Conservation (phyloP, 2,113 vertebrate genomes). For the Phodopus roborovskii region DNA sequence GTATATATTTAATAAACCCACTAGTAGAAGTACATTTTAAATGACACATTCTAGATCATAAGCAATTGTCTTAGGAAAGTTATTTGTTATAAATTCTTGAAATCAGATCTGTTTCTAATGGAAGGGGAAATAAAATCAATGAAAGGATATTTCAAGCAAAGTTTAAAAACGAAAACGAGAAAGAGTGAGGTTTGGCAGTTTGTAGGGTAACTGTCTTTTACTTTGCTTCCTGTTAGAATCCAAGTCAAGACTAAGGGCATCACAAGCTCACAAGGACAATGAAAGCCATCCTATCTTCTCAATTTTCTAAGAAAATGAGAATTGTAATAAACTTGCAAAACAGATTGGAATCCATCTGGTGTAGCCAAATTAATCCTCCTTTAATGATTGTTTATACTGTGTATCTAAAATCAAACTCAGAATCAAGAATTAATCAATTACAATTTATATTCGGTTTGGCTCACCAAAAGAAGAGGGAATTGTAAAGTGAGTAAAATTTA, state of each 20-base stretch:
- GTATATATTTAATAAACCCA: slow-evolving; percentile 11
- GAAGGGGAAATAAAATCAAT: slow-evolving; percentile 9
- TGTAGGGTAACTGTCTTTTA: not conserved
- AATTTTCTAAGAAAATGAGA: slow-evolving; percentile 69
- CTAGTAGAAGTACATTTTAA: slow-evolving; percentile 42
- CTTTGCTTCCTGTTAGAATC: not conserved
- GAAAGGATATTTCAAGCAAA: not conserved
- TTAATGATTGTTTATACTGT: slow-evolving; percentile 80
- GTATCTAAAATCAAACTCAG: slow-evolving; percentile 71
- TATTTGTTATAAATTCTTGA: not conserved
- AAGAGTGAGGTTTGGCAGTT: not conserved
- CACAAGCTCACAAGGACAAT: slow-evolving; percentile 41
- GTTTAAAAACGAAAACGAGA: not conserved
- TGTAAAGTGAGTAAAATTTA: slow-evolving; percentile 70
- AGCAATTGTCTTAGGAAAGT: slow-evolving; percentile 23
- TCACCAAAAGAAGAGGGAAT: slow-evolving; percentile 49
- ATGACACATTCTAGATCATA: not conserved
- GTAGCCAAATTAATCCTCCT: slow-evolving; percentile 76
- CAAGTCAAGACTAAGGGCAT: slow-evolving; percentile 41
- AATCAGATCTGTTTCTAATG: slow-evolving; percentile 14
- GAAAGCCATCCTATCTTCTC: slow-evolving; percentile 11
- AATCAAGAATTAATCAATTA: slow-evolving; percentile 76
- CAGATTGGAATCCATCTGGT: slow-evolving; percentile 81
- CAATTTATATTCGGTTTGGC: slow-evolving; percentile 64
- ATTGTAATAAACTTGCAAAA: slow-evolving; percentile 69